phyloP scores from a whole-genome alignment of 2,888 invertebrate species.

The Ormyrus nitidulus region DNA sequence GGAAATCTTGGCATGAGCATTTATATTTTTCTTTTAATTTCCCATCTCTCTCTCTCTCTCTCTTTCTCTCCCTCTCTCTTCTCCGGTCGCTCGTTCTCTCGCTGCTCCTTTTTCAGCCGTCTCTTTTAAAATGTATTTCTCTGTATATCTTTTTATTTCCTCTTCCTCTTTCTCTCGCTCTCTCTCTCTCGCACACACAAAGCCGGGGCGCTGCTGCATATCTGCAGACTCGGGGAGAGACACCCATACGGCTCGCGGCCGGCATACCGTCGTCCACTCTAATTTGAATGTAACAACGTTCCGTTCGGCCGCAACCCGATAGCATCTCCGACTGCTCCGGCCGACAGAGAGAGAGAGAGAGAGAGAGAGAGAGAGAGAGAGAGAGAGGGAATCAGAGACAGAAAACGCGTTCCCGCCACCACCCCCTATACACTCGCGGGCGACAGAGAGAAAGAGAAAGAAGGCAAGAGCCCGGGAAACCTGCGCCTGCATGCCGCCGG shows the following conservation, averaged over 20 bases:
- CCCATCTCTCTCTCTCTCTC: conserved; percentile 27
- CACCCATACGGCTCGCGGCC: conserved; percentile 61
- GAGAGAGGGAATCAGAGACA: not conserved
- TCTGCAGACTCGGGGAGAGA: not conserved
- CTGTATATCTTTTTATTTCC: conserved; percentile 7
- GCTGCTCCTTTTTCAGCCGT: conserved; percentile 28
- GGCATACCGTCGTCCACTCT: conserved; percentile 74
- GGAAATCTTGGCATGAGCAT: conserved; percentile 35
- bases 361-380: conserved; percentile 7
- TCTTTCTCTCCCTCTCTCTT: conserved; percentile 20
- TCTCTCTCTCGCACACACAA: conserved; percentile 7
- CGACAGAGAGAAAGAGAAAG: not conserved
- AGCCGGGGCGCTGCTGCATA: not conserved
- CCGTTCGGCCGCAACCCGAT: conserved; percentile 74
- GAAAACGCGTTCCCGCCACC: not conserved
- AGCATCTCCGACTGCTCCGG: conserved; percentile 67
- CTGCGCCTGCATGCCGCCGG: conserved; percentile 2
- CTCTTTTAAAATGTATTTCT: conserved; percentile 47
- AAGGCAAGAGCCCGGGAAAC: conserved; percentile 28
- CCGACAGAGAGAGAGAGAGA: conserved; percentile 18
- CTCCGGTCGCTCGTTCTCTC: not conserved
- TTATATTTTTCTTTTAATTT: conserved; percentile 36
- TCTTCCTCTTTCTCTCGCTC: not conserved
- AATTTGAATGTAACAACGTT: conserved; percentile 76
- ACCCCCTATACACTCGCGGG: not conserved